Conservation (phyloP, 2,113 vertebrate genomes). For the Hydropotes inermis region DNA sequence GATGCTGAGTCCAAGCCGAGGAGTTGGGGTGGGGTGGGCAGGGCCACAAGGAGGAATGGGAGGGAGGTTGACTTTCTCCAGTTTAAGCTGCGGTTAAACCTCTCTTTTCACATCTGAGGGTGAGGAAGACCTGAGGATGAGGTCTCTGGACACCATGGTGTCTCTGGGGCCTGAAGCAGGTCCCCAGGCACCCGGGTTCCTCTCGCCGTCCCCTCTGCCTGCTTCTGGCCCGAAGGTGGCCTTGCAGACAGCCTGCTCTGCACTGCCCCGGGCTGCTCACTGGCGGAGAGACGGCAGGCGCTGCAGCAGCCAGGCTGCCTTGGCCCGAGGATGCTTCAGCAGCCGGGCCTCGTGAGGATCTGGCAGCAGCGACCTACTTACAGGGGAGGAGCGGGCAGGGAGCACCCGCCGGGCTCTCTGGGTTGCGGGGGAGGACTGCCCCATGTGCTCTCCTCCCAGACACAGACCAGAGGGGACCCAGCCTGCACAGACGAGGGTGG, state of each 20-base stretch:
- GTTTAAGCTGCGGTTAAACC: not conserved
- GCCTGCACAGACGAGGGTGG: not conserved
- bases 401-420: not conserved
- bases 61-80: not conserved
- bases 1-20: not conserved
- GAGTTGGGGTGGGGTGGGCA: not conserved
- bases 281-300: not conserved
- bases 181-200: not conserved
- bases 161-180: not conserved
- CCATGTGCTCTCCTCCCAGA: not conserved
- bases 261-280: not conserved
- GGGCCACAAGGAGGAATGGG: accelerated
- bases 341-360: conserved; percentile 5
- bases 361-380: conserved; percentile 59
- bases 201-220: not conserved
- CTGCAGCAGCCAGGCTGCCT: not conserved
- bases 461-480: not conserved
- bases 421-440: not conserved
- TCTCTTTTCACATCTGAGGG: not conserved
- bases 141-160: accelerated
- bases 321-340: conserved; percentile 36
- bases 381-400: not conserved
- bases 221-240: not conserved
- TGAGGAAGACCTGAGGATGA: not conserved
- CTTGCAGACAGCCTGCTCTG: not conserved